Base-by-base conservation (phyloP, 2,113 vertebrate genomes). In the Semnopithecus entellus region DNA sequence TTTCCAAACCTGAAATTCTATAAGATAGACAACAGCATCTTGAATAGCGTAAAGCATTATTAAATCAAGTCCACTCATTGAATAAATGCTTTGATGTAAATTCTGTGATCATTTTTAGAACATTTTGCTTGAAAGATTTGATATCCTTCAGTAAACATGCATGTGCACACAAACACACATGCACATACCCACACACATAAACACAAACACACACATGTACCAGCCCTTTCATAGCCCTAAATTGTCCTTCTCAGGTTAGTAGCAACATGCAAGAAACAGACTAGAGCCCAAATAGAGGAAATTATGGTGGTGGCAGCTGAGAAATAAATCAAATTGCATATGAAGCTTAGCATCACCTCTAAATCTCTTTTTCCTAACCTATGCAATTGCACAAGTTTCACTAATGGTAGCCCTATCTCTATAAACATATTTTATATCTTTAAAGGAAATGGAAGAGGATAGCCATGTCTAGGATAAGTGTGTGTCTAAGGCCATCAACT, bases 371-470 rank as follows among this genome's bases (percentile, higher is more conserved):
- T 93, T 61, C 79, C 84, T 93, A 93, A 94, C 94, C 96, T 94
- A 68, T 43, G 57, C 90, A 93, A 66, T 84, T 89, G 86, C 22
- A 73, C 76, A 81, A 45, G 75, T 92, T 95, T 96, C 84, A 9
- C 96, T 96, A 97, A 97, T 96, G 92, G 93, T 40, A 95, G 93
- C n/a, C 95, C 79, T 59, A 11, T n/a, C 57, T 92, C 97, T 96
- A 90, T 96, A 97, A 97, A 97, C 87, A 96, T 93, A 97, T 96
- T 95, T 97, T 91, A 97, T 97, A 95, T 96, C 89, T 93, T 96
- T 96, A 96, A 95, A 92, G 72, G 76, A 97, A 96, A 95, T 83
- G 96, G 84, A 96, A 88, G 90, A 73, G 40, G 72, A 70, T 45
- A 82, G 85, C 45, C 90, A 82, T 61, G 92, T 81, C 90, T 86